Percentiles rank a stretch among this genome's conserved stretches.
Conservation (phyloP, 2,888 invertebrate genomes). For the Teleiodes luculella region DNA sequence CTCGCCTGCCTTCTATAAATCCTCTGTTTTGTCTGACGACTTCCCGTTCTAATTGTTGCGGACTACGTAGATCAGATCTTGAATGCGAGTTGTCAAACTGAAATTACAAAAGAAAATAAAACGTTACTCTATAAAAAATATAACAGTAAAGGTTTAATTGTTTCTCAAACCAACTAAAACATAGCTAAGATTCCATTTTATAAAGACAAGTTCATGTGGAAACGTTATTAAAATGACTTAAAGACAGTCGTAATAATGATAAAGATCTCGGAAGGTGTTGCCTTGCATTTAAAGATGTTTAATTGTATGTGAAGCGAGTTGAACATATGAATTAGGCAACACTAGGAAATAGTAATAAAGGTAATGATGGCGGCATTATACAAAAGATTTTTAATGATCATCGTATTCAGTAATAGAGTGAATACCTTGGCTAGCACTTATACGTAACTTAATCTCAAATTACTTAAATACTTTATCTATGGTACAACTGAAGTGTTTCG, state of each 20-base stretch:
- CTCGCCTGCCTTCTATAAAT: constrained; percentile 76
- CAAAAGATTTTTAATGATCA: background rate
- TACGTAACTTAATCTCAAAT: too few relatives aligned
- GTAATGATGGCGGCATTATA: background rate
- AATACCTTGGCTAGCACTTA: too few relatives aligned
- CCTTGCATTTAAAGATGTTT: background rate
- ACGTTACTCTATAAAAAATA: background rate
- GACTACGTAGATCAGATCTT: constrained; percentile 76
- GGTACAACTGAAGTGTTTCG: too few relatives aligned
- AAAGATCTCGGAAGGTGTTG: background rate
- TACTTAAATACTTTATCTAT: too few relatives aligned
- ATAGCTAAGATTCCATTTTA: background rate
- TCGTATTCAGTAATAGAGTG: background rate
- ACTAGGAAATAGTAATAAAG: background rate
- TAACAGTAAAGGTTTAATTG: too few relatives aligned
- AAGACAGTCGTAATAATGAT: background rate
- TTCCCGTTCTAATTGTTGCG: constrained; percentile 81
- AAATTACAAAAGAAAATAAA: constrained; percentile 26
- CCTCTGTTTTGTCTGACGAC: constrained; percentile 73
- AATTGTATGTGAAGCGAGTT: background rate
- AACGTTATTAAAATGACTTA: background rate
- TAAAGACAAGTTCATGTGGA: background rate
- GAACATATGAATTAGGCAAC: background rate
- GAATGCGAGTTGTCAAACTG: constrained; percentile 71
- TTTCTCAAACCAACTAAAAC: background rate